phyloP scores from a whole-genome alignment of 2,888 invertebrate species.

The Pycnomerus fuliginosus region DNA sequence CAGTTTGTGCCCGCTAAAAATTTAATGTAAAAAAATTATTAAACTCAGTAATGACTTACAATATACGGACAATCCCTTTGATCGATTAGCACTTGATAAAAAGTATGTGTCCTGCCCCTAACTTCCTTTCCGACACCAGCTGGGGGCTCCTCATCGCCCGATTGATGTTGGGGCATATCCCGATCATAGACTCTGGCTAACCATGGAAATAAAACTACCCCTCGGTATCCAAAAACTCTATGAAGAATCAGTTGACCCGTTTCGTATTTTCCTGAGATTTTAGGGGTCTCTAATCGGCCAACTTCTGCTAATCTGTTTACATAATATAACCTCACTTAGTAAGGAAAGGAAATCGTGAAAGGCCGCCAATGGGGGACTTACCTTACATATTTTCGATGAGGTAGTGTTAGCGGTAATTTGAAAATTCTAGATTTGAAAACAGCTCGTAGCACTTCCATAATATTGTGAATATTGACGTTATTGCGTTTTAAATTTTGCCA shows the following conservation, averaged over 20 bases:
- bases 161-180: constrained; percentile 65
- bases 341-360: too few species aligned
- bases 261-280: constrained; percentile 86
- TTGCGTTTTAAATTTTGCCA: too few species aligned
- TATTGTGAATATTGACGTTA: too few species aligned
- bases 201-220: constrained; percentile 97
- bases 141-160: constrained; percentile 46
- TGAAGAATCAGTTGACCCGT: constrained; percentile 96
- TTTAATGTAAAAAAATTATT: too few species aligned
- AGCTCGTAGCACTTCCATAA: too few species aligned
- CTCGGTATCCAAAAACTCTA: constrained; percentile 95
- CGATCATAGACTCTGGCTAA: constrained; percentile 92
- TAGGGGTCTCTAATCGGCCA: constrained; percentile 85
- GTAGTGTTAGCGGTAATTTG: too few species aligned
- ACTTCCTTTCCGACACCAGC: constrained; percentile 75
- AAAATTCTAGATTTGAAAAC: too few species aligned
- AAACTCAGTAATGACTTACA: constrained; percentile 61
- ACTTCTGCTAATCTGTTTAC: constrained; percentile 86
- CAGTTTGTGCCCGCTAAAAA: constrained; percentile 87
- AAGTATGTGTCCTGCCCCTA: constrained; percentile 88
- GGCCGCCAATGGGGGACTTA: too few species aligned
- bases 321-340: too few species aligned
- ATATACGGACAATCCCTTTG: constrained; percentile 95
- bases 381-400: too few species aligned
- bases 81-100: constrained; percentile 97